Evolutionary conservation across 2,113 vertebrate genomes (phyloP), one percentile per base, ranked within the genome.

Genomic region (Brachyhypopomus gauderio): DNA sequence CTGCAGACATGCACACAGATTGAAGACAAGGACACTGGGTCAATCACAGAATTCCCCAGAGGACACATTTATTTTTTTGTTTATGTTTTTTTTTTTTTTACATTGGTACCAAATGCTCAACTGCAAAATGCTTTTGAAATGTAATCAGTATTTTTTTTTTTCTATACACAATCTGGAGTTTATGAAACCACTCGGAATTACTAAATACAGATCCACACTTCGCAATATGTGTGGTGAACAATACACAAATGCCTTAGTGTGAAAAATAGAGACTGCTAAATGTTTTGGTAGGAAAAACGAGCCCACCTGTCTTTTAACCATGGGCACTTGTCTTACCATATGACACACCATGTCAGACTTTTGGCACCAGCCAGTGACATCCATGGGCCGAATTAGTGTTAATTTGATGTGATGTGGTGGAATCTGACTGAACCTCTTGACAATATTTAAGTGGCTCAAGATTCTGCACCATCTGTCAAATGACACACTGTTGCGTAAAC

Each of bases 391-490:
- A 70, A 70, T 70, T 41, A 22, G 36, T 23, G 1, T 14, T 70
- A 70, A 70, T 70, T 70, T 11, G 66, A 41, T 8, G 41, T 6
- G 36, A 70, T 70, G 38, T 38, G 38, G 36, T 70, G 36, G 66
- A 41, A 70, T n/a, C 34, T 19, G n/a, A 70, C 9, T 70, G 36
- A 70, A 70, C 34, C 66, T 70, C 66, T 34, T 70, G 34, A 70
- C 38, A 70, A 70, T 70, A 41, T 70, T 70, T 70, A 70, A 70
- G 66, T 41, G 36, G 66, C 66, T 70, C 34, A 70, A 70, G 66
- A 70, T 70, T 70, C 66, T 70, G n/a, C 8, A 34, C 66, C 66
- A 70, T 70, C 66, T 70, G 66, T 70, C 66, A 70, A 70, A 70
- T 70, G 66, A 70, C 66, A 70, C 66, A 70, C 36, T 70, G 66